Conservation (phyloP, 2,888 invertebrate genomes). For the Cremastinae sp. region DNA sequence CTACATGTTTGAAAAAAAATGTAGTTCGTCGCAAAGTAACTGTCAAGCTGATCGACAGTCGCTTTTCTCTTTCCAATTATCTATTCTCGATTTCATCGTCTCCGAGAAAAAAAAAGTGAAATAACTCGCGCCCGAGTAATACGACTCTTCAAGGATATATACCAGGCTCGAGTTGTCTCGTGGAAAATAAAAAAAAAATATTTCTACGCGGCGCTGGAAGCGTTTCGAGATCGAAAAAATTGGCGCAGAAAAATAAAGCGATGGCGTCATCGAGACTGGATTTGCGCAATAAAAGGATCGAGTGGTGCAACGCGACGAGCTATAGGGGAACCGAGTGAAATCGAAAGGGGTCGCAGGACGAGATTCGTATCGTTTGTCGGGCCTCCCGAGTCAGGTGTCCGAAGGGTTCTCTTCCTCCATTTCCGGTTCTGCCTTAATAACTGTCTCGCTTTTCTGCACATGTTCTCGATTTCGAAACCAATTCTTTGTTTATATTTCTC, state of each 20-base stretch:
- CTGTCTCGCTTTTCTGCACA: neutral
- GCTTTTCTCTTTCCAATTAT: neutral
- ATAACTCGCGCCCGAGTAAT: conserved; percentile 15
- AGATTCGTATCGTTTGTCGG: conserved; percentile 55
- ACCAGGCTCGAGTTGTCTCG: conserved; percentile 3
- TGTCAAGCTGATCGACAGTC: no score
- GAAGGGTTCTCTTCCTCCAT: conserved; percentile 22
- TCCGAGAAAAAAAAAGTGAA: neutral
- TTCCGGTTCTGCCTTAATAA: conserved; percentile 48
- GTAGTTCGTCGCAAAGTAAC: no score
- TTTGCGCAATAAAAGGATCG: conserved; percentile 45
- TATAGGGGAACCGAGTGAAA: conserved; percentile 30
- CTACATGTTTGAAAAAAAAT: no score
- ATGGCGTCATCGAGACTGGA: conserved; percentile 24
- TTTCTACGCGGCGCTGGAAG: neutral
- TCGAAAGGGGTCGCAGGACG: conserved; percentile 54
- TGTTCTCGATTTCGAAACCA: neutral
- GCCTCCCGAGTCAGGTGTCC: conserved; percentile 47
- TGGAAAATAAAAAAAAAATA: conserved; percentile 49
- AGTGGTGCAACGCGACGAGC: conserved; percentile 46
- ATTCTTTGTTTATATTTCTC: neutral
- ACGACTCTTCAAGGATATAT: conserved; percentile 59
- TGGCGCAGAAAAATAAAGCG: conserved; percentile 4
- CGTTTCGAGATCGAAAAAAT: conserved; percentile 16
- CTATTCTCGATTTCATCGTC: neutral